A percentile compares a stretch with the other conserved stretches of the same genome.
Evolutionary conservation across 2,113 vertebrate genomes (phyloP).

Genomic region (Myotis davidii): DNA sequence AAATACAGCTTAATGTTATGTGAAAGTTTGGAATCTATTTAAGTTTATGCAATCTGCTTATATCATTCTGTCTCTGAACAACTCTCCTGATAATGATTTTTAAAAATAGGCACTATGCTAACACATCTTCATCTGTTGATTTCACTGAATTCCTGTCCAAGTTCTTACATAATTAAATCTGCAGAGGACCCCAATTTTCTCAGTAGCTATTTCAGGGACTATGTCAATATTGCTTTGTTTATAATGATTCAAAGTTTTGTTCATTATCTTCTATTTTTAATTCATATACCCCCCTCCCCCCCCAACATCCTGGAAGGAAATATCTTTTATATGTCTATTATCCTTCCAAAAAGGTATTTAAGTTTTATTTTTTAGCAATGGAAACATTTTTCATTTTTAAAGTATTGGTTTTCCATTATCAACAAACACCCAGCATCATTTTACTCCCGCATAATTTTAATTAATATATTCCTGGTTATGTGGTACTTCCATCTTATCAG

Average conservation of each 20-base stretch:
- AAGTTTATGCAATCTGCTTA: slow-evolving; percentile 52
- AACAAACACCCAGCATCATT: background rate
- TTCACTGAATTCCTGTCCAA: slow-evolving; percentile 6
- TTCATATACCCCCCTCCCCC: slow-evolving; percentile 5
- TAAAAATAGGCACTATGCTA: slow-evolving; percentile 39
- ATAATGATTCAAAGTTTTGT: slow-evolving; percentile 42
- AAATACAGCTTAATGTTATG: background rate
- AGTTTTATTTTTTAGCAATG: background rate
- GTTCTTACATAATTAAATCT: slow-evolving; percentile 7
- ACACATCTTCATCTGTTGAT: slow-evolving; percentile 52
- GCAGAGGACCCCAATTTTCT: slow-evolving; percentile 41
- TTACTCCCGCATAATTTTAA: background rate
- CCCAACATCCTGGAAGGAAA: slow-evolving; percentile 11
- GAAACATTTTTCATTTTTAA: background rate
- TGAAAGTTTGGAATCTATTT: slow-evolving; percentile 35
- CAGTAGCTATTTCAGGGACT: slow-evolving; percentile 40
- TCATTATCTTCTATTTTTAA: slow-evolving; percentile 35
- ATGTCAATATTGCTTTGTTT: slow-evolving; percentile 30
- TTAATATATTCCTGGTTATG: background rate
- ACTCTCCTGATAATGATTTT: slow-evolving; percentile 42
- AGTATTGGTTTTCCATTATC: background rate
- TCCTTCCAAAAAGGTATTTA: slow-evolving; percentile 14
- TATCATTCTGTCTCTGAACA: slow-evolving; percentile 52
- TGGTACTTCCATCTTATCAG: background rate
- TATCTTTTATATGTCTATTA: background rate